Evolutionary conservation across 2,888 invertebrate genomes (phyloP), one percentile per base, ranked within the genome.

Genomic region (Lepidocyrtinus sp.): DNA sequence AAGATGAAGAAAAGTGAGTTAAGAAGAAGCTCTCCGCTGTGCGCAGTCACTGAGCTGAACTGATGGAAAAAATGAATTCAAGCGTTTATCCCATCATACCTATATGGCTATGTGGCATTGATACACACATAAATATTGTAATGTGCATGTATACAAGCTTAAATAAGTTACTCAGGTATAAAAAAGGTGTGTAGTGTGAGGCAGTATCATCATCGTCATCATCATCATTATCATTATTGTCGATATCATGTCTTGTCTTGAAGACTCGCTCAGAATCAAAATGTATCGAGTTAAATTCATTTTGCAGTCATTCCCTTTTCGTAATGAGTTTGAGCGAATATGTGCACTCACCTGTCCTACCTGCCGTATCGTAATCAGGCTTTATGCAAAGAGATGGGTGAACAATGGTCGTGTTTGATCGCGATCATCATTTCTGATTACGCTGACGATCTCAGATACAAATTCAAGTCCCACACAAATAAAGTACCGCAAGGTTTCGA

Each of bases 331-430:
- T 62, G 68, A 71, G 46, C 25, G 67, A 67, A 12, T 69, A 45
- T 64, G 64, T 63, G 64, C 79, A 70, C 79, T 79, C 79, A 79
- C 79, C 79, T 79, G 79, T 79, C 74, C 50, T 59, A 36, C 59
- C 46, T 50, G n/a, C n/a, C n/a, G 46, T 67, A 73, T 78, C n/a
- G n/a, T n/a, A n/a, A n/a, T n/a, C n/a, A n/a, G n/a, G n/a, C n/a
- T 79, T 2, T 50, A 50, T 50, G 50, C 50, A 50, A 50, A 50
- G 15, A 36, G 67, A 72, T 45, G 50, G 55, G 5, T 50, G 50
- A 50, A 12, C 50, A 50, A 50, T 50, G 50, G 36, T 7, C 36
- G 36, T 36, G 12, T 2, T 50, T 50, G 50, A 50, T 50, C 22
- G 55, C 46, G 73, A 73, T 22, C 26, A 26, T 75, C 61, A 71